These are phyloP conservation scores for Fabriciana adippe DNA, from an alignment of 2,888 invertebrate species.

Conservation along the genomic window DNA sequence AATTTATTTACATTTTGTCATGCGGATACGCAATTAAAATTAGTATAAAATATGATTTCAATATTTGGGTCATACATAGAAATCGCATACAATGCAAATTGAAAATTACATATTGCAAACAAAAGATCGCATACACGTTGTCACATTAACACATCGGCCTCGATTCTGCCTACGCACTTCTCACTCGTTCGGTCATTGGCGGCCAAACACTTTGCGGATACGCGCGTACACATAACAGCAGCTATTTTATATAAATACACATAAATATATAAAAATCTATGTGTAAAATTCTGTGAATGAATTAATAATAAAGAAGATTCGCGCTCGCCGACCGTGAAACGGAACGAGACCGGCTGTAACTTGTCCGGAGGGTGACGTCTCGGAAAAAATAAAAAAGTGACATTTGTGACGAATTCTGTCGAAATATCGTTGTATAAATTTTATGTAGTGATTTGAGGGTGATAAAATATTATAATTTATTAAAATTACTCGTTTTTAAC, in stretches of 20 bases:
- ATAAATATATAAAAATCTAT: conserved; percentile 33
- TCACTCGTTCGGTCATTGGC: conserved; percentile 68
- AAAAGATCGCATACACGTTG: conserved; percentile 57
- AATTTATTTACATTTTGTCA: not conserved
- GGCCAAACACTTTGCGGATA: conserved; percentile 43
- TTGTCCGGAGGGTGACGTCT: conserved; percentile 50
- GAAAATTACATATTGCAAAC: conserved; percentile 64
- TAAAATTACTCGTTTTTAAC: conserved; percentile 41
- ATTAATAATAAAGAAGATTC: conserved; percentile 45
- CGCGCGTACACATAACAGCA: conserved; percentile 41
- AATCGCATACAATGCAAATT: conserved; percentile 62
- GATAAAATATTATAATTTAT: conserved; percentile 42
- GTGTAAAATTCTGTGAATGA: conserved; percentile 41
- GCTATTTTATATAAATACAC: conserved; percentile 30
- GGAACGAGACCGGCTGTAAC: conserved; percentile 68
- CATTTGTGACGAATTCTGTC: conserved; percentile 66
- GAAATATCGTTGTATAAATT: conserved; percentile 44
- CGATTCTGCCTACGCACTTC: conserved; percentile 63
- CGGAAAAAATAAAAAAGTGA: conserved; percentile 48
- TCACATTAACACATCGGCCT: conserved; percentile 64
- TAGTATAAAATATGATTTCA: conserved; percentile 14
- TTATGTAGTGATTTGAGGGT: conserved; percentile 51
- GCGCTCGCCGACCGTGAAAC: conserved; percentile 65
- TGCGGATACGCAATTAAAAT: not conserved
- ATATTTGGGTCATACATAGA: conserved; percentile 40